Evolutionary conservation across 2,113 vertebrate genomes (phyloP).

Genomic region (Poeciliopsis prolifica): DNA sequence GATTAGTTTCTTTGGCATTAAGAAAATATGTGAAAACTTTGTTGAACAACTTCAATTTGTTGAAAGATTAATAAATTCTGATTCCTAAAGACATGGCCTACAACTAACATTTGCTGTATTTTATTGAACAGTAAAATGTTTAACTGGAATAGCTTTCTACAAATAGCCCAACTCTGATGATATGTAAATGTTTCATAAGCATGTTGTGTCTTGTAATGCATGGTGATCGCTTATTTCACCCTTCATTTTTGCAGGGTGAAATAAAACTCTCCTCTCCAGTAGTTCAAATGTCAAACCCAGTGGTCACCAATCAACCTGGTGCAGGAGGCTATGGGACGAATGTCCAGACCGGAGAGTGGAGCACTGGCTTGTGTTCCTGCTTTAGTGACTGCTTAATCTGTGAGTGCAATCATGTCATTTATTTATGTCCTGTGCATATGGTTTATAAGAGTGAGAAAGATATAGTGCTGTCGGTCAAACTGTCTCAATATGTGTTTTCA

Average conservation of each 20-base stretch:
- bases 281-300: constrained; percentile 80
- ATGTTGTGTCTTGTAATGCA: not conserved
- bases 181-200: not conserved
- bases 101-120: not conserved
- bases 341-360: constrained; percentile 83
- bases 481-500: constrained; percentile 26
- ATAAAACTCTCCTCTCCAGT: not conserved
- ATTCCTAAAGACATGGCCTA: not conserved
- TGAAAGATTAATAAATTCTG: not conserved
- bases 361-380: constrained; percentile 80
- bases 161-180: not conserved
- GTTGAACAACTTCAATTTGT: not conserved
- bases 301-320: constrained; percentile 77
- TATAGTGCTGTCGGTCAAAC: not conserved
- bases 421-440: not conserved
- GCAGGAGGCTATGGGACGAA: constrained; percentile 78
- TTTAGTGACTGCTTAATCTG: constrained; percentile 78
- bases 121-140: not conserved
- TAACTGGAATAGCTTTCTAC: not conserved
- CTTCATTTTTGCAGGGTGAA: not conserved
- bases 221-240: not conserved
- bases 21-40: not conserved
- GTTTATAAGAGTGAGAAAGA: not conserved
- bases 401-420: constrained; percentile 64
- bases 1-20: not conserved